phyloP scores from a whole-genome alignment of 2,888 invertebrate species.

The Xylota segnis region DNA sequence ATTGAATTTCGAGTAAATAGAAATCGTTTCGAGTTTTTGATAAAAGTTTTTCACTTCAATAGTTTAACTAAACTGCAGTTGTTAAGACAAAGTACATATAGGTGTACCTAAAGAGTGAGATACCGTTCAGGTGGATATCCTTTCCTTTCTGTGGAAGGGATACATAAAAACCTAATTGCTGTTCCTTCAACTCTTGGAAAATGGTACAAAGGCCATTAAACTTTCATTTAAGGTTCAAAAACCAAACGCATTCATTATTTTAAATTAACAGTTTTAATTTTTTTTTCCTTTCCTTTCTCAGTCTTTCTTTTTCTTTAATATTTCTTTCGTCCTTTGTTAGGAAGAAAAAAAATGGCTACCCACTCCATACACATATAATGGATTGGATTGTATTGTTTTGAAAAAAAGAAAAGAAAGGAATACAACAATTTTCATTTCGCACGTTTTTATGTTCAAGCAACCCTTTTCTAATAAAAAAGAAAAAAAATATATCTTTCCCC shows the following conservation, averaged over 20 bases:
- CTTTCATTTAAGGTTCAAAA: neutral
- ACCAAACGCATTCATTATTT: neutral
- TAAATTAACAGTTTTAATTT: slow-evolving; percentile 17
- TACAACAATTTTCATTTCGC: neutral
- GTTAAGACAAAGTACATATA: neutral
- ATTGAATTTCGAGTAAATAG: slow-evolving; percentile 14
- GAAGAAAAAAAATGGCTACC: neutral
- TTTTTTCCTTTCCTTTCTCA: neutral
- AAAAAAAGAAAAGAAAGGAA: neutral
- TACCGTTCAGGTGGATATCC: neutral
- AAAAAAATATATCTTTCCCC: neutral
- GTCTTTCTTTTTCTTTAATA: neutral
- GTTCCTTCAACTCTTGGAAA: neutral
- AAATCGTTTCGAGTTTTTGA: slow-evolving; percentile 9
- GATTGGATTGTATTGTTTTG: slow-evolving; percentile 4
- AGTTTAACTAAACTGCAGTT: slow-evolving; percentile 11
- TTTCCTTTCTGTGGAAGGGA: neutral
- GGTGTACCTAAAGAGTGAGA: no score
- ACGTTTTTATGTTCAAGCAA: slow-evolving; percentile 4
- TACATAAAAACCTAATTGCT: neutral
- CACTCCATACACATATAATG: neutral
- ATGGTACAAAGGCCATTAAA: neutral
- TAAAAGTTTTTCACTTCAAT: slow-evolving; percentile 25
- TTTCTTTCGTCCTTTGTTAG: neutral
- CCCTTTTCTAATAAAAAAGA: slow-evolving; percentile 7